Base-by-base conservation (phyloP, 2,888 invertebrate species). In the Cephus pulcher region DNA sequence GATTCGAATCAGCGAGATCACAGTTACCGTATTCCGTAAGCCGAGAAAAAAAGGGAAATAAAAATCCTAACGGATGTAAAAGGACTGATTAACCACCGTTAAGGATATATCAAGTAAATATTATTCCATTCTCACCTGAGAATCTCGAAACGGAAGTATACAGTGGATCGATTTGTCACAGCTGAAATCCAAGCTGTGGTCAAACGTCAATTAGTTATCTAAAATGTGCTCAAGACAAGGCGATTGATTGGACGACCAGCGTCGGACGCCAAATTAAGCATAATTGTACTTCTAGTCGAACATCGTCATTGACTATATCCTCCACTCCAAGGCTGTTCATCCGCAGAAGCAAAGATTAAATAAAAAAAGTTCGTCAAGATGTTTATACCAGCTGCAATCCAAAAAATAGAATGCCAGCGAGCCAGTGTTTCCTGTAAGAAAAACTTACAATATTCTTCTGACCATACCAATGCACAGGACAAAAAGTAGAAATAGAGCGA, bases 351-450 rank as follows among this genome's bases (percentile, higher is more conserved):
- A 89, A 96, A 96, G 83, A 95, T 93, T 80, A 97, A 92, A 89
- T 97, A 97, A 89, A 97, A 95, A 69, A 95, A 93, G 92, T 96
- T 96, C 0, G 95, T 93, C 15, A 93, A 94, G 75, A 96, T 94
- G 88, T 96, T 96, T 77, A 97, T 94, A 0, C 94, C 95, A 0
- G 96, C 96, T 0, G 96, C 96, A 85, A 97, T 91, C 92, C 96
- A 96, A 91, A 97, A 97, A 34, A 97, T 96, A 84, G 95, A 94
- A 34, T 95, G 93, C 96, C 96, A 96, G 83, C 95, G 95, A 0
- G 94, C 94, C 33, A 95, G 89, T 0, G 95, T 95, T 93, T 96
- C 95, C 95, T 95, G 89, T 56, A 90, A 92, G 73, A 73, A 56
- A 23, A 56, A 9, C 0, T 6, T 2, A 23, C 0, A 9, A 9